Base-by-base conservation (phyloP, 2,888 invertebrate genomes). In the Cremastinae sp. region DNA sequence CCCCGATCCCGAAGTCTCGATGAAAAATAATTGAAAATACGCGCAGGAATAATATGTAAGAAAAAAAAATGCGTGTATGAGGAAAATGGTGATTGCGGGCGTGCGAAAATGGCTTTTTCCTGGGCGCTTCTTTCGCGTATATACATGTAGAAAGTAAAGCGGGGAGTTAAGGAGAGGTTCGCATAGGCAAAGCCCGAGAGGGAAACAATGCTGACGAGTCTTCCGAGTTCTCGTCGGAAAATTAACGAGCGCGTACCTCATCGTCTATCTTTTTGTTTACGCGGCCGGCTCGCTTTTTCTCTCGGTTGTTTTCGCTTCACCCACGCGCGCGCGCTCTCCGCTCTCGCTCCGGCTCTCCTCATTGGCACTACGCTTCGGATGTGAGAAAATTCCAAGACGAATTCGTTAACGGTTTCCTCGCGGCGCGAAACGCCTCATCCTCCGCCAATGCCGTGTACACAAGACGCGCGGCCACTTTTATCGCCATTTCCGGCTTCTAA, bases 61-160 rank as follows among this genome's bases (percentile, higher is more conserved):
- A 28, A 28, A 28, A 5, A 28, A 28, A 5, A 28, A 5, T 5
- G 28, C 28, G 28, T n/a, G n/a, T n/a, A n/a, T n/a, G n/a, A n/a
- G 5, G 28, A 28, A 28, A 28, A 28, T 28, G 28, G 28, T 28
- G 5, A 28, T 28, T 28, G 28, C 28, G 28, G 5, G 28, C 28
- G 28, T 28, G 28, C 28, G 28, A 28, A 28, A 28, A 28, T 28
- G 2, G 28, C 28, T 28, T 28, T 28, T 28, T 28, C 28, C 28
- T 5, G 2, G 5, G 2, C 28, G 28, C 5, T n/a, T n/a, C n/a
- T n/a, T n/a, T n/a, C n/a, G n/a, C 59, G 59, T 78, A 74, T 79
- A 78, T 82, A 79, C n/a, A 75, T 73, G 78, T 82, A 79, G 81
- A 82, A 82, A 83, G 80, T 82, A 81, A 74, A 54, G 74, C 68